Base-by-base conservation (phyloP, 2,113 vertebrate species). In the Illadopsis cleaveri region DNA sequence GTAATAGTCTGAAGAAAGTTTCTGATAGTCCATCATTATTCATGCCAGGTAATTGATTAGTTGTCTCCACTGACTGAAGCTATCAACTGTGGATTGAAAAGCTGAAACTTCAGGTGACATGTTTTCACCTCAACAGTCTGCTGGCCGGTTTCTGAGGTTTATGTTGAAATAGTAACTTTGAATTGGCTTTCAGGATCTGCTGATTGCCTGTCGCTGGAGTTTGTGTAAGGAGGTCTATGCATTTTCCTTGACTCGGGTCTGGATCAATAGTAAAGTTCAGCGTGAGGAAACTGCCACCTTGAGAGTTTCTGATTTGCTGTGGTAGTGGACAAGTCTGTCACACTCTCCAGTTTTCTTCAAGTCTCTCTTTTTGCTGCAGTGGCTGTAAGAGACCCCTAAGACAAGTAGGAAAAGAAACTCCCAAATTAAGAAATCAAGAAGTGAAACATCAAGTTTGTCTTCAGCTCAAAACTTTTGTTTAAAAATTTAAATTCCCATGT, bases 241-340 rank as follows among this genome's bases (percentile, higher is more conserved):
- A 28, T 90, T 90, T 90, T 76, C 40, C 13, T 54, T 44, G 31
- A 19, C 68, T 88, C 16, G 12, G 2, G 15, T 83, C 48, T 90
- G 68, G 51, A 90, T 89, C 68, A 47, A 88, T 93, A 70, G n/a
- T 3, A 33, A 33, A 73, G 50, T 61, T 73, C 40, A 76, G 33
- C 1, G 3, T 40, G 64, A 88, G 20, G 20, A 15, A 82, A 72
- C 35, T 92, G 88, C 27, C 71, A 54, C 64, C 23, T 51, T 54
- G 50, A 40, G 24, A 47, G 0, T 2, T 58, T 77, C 35, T 40
- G 35, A 75, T 90, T 81, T 0, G 0, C 28, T 80, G 40, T 42
- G 24, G 9, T 50, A 80, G 42, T 11, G 35, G 24, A 70, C 2
- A 6, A 38, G 27, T 42, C 45, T 89, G 81, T 38, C 73, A 90